phyloP scores from a whole-genome alignment of 2,888 invertebrate species.

The Mayetiola destructor region DNA sequence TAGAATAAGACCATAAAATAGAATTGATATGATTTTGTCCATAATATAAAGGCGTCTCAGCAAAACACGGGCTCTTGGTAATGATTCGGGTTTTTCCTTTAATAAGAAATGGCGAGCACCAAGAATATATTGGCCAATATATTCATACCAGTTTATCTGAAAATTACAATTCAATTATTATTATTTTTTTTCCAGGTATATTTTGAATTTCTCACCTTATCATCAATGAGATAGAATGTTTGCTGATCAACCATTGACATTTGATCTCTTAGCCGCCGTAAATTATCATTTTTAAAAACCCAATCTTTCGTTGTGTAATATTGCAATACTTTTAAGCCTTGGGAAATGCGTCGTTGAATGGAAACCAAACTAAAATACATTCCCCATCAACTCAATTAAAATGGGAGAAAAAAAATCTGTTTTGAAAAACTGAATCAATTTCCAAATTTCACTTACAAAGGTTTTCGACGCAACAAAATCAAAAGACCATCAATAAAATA shows the following conservation, averaged over 20 bases:
- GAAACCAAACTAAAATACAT: constrained; percentile 40
- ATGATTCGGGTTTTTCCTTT: constrained; percentile 63
- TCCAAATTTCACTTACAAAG: constrained; percentile 48
- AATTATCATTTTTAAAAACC: constrained; percentile 54
- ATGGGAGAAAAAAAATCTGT: not conserved
- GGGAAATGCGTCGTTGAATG: constrained; percentile 42
- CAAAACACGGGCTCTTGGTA: constrained; percentile 48
- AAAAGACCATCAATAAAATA: constrained; percentile 58
- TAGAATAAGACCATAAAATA: constrained; percentile 26
- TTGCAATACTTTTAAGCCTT: constrained; percentile 47
- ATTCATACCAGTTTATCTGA: constrained; percentile 47
- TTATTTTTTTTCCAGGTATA: not conserved
- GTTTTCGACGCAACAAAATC: constrained; percentile 52
- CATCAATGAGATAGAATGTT: constrained; percentile 44
- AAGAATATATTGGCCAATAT: constrained; percentile 54
- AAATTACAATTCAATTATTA: not conserved
- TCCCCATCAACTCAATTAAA: not conserved
- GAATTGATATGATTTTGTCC: constrained; percentile 32
- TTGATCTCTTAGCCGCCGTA: constrained; percentile 38
- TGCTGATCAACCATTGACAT: constrained; percentile 42
- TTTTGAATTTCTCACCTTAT: constrained; percentile 16
- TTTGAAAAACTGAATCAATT: not conserved
- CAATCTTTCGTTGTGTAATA: constrained; percentile 69
- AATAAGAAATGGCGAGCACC: constrained; percentile 74
- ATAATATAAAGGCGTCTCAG: constrained; percentile 37